Base-by-base conservation (phyloP, 92 coral and sea anemone genomes). In the Nematostella vectensis region DNA sequence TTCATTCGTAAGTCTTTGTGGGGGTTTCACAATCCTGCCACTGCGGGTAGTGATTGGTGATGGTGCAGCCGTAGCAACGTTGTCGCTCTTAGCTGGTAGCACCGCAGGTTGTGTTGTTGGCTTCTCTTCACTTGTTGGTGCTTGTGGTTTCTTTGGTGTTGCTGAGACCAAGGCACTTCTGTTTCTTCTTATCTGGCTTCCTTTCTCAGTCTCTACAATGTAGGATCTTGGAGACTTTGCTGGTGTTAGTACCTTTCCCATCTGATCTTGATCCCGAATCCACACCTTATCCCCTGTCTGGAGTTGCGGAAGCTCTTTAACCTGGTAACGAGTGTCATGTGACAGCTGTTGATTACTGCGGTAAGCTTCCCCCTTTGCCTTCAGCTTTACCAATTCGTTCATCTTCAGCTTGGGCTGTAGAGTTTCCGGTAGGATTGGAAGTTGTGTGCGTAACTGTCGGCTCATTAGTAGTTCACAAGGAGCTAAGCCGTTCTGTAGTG, bases 241-340 rank as follows among this genome's bases (percentile, higher is more conserved):
- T 1, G 63, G 8, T 24, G 63, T 47, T 38, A 62, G 39, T n/a
- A 71, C 55, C 31, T 52, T 61, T 54, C 62, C 70, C 27, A 50
- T 20, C 1, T 65, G 48, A 18, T 59, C 37, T 47, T 74, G 81
- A 31, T 66, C 80, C 3, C 80, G 20, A 29, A 74, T 58, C 74
- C 58, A 66, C 37, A 65, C 73, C 31, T 29, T 30, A 2, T 74
- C 80, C 42, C 74, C 74, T 1, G 36, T 18, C 39, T 52, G 36
- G 8, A 65, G 51, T 20, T 50, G 47, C 11, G 80, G 62, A 2
- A 58, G 68, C 24, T 57, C 74, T 61, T 58, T 37, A 4, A 50
- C 68, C 22, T n/a, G 47, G 33, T 65, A 55, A 50, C 48, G 31
- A 13, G 27, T 56, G 38, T 74, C 59, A 39, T 64, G 61, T 29